These are phyloP conservation scores for Xestoiulus laeticollis DNA, from an alignment of 2,888 invertebrate genomes.

Conservation along the genomic window DNA sequence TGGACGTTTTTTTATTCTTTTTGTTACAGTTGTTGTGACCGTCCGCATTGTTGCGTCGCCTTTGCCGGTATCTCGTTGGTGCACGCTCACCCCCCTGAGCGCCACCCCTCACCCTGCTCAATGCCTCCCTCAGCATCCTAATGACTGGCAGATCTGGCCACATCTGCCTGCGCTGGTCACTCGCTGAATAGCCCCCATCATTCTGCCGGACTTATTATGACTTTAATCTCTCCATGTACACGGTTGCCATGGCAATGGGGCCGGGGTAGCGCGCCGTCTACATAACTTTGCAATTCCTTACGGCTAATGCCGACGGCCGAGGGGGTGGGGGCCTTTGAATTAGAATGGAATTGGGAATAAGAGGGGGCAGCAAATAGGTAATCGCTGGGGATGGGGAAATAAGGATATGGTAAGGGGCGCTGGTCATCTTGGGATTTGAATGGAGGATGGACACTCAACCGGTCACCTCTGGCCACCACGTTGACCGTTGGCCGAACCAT, in stretches of 20 bases:
- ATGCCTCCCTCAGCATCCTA: constrained; percentile 18
- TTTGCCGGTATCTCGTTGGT: background rate
- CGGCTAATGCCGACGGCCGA: background rate
- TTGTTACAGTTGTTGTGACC: constrained; percentile 23
- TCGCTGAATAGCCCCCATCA: constrained; percentile 27
- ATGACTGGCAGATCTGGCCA: constrained; percentile 46
- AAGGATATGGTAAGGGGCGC: background rate
- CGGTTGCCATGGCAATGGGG: constrained; percentile 11
- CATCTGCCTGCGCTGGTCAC: constrained; percentile 45
- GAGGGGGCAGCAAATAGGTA: constrained; percentile 43
- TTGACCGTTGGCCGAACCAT: background rate
- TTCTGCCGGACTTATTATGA: constrained; percentile 46
- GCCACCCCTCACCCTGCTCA: background rate
- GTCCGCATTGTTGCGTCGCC: background rate
- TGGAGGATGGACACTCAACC: background rate
- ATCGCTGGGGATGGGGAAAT: constrained; percentile 10
- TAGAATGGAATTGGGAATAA: constrained; percentile 44
- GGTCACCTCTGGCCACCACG: background rate
- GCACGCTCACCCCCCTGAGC: background rate
- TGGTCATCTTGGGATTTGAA: background rate
- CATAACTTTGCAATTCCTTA: constrained; percentile 48
- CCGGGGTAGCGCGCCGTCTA: constrained; percentile 23
- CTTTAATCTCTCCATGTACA: constrained; percentile 48
- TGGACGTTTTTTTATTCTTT: constrained; percentile 32
- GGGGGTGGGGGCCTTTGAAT: constrained; percentile 42